Base-by-base conservation (phyloP, 2,113 vertebrate genomes). In the Ammodytes marinus region DNA sequence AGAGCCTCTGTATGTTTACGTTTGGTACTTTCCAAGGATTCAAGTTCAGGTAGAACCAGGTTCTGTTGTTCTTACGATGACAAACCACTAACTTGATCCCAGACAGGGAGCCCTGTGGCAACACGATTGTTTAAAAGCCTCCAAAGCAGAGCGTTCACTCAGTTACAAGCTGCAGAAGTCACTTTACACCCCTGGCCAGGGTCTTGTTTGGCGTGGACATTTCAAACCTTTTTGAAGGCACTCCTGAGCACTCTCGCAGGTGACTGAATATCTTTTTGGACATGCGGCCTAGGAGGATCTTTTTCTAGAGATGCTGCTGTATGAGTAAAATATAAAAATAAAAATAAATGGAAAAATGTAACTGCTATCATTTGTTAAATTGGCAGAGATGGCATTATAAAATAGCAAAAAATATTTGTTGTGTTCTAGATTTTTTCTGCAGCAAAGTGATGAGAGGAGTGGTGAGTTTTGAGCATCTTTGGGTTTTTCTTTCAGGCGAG, bases 21-120 rank as follows among this genome's bases (percentile, higher is more conserved):
- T 19, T 66, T 19, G 73, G 66, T 57, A 40, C 43, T 85, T 82
- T 12, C 14, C 0, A 0, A 43, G 66, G 57, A 61, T 69, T 79
- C 76, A 83, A 83, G 74, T 71, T 81, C 76, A 84, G 82, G 63
- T 58, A 70, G 74, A 66, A 89, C 59, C 87, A 89, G 90, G 64
- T 80, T 77, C n/a, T 13, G 58, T 43, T 13, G 58, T 43, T 59
- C 55, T 83, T 71, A 66, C 5, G 37, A 72, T 49, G 79, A 58
- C 11, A 59, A 79, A 82, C 5, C 14, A 50, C n/a, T 0, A 49
- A 69, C 17, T 1, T 69, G 3, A 55, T 12, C 35, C 13, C 11
- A 27, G 35, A n/a, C 60, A 17, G 69, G 73, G 74, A 55, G 40
- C 61, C 10, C 11, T 43, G 67, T 37, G 17, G 50, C n/a, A 49